Base-by-base conservation (phyloP, 1,140 invertebrate species). In the Telenomus remus region DNA sequence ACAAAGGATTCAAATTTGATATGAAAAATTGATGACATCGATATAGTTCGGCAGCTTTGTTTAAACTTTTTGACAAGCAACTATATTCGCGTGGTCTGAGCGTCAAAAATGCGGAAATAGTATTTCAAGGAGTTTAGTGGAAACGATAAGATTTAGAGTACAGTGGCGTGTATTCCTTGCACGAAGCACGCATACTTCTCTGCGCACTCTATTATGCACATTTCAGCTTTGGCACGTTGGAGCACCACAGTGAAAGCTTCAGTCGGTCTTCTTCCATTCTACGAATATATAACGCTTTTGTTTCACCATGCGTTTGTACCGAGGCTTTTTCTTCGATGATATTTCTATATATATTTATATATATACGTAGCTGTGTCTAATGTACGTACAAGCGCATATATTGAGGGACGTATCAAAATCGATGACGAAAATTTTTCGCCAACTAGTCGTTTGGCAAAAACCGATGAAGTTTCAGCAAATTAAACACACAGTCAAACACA, bases 191-290 rank as follows among this genome's bases (percentile, higher is more conserved):
- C 74, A 71, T 61, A 71, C 54, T 71, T 76, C 55, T 71, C 42
- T 76, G 59, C 54, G 64, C 72, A 71, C 74, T 76, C 66, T 71
- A 71, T 76, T 71, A 71, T 76, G 74, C 74, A 71, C 74, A 61
- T 71, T 71, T 76, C 68, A 76, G 74, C 74, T 76, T 76, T 71
- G 63, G 74, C 74, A 76, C 66, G 68, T 71, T 68, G 68, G 48
- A 65, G 68, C 74, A 76, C 74, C 50, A 68, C 74, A 66, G 51
- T 57, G 74, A 76, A 76, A 76, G 66, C 74, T 71, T 66, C 74
- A 71, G 63, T 76, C 74, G 68, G 68, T 71, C 65, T 68, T 71
- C 61, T 61, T 63, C 63, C 59, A 56, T 64, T 77, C 74, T 70
- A 68, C 68, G 63, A 71, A 51, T 66, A 76, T 65, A 72, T 69